Evolutionary conservation across 2,888 invertebrate genomes (phyloP), one percentile per base, ranked within the genome.

Genomic region (Cheilosia pagana): DNA sequence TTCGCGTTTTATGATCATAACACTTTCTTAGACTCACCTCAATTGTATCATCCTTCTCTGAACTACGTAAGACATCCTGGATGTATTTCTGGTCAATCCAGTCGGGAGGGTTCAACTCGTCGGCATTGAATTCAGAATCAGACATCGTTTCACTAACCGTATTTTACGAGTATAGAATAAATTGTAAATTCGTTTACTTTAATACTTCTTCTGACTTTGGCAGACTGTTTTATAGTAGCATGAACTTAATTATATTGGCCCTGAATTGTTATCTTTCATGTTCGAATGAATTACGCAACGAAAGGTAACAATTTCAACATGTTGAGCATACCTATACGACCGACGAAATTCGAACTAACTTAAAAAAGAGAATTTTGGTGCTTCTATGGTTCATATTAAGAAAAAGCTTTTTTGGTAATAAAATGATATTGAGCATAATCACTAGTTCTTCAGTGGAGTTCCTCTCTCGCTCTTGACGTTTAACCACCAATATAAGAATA

Each of bases 31-130:
- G 12, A 31, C 43, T 50, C 28, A 77, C 77, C 55, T 35, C 8
- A 10, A 77, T 60, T 8, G 10, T 23, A 5, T 77, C 28, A 45
- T 70, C 63, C 2, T 71, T 55, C n/a, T 82, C 48, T 41, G 70
- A 71, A 3, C 21, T 50, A 16, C 59, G 53, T 14, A 81, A 52
- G 23, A 81, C 65, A 35, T 59, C 65, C 16, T 59, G 39, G n/a
- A 89, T 86, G 31, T 87, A 89, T 5, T 87, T 63, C 1, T 14
- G 10, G 52, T 87, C 78, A 2, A 89, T 28, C 89, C 89, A 89
- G 2, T 79, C 76, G 7, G 88, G 87, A 1, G 88, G 77, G 12
- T 60, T 85, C 14, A 88, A 31, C 68, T 89, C 89, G 53, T 89
- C 89, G 1, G 60, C 81, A 62, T 87, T 87, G 52, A 52, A 87